Evolutionary conservation across 2,888 invertebrate genomes (phyloP).

Genomic region (Lasius fuliginosus): DNA sequence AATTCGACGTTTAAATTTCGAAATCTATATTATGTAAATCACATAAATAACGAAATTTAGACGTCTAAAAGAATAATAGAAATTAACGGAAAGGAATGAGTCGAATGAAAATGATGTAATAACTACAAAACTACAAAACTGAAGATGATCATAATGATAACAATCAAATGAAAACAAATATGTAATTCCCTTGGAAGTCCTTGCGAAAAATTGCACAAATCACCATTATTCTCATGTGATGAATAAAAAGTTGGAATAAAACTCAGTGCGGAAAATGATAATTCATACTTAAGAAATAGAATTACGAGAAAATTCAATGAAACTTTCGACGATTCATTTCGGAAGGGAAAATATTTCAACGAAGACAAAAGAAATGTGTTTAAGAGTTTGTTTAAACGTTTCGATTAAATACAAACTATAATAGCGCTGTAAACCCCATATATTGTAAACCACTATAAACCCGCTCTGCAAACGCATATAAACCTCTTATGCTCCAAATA

Average conservation of each 20-base stretch:
- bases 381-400: not conserved
- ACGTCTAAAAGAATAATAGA: not conserved
- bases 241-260: not conserved
- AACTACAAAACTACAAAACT: not conserved
- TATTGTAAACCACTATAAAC: constrained; percentile 2
- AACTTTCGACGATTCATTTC: not conserved
- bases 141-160: not conserved
- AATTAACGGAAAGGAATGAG: constrained; percentile 11
- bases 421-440: not conserved
- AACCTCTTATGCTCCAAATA: not conserved
- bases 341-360: not conserved
- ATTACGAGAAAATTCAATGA: not conserved
- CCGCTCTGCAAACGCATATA: not conserved
- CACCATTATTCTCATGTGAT: not conserved
- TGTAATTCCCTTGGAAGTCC: not conserved
- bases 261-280: not conserved
- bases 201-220: not conserved
- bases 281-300: not conserved
- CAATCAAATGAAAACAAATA: not conserved
- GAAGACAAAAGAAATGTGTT: not conserved
- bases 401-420: not conserved
- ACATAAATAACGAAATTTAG: constrained; percentile 4
- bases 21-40: not conserved
- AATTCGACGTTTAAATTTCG: not conserved
- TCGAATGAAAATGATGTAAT: not conserved